Evolutionary conservation across 1,140 invertebrate species (phyloP), one percentile per base, ranked within the genome.

Genomic region (Himalopsyche phryganea): DNA sequence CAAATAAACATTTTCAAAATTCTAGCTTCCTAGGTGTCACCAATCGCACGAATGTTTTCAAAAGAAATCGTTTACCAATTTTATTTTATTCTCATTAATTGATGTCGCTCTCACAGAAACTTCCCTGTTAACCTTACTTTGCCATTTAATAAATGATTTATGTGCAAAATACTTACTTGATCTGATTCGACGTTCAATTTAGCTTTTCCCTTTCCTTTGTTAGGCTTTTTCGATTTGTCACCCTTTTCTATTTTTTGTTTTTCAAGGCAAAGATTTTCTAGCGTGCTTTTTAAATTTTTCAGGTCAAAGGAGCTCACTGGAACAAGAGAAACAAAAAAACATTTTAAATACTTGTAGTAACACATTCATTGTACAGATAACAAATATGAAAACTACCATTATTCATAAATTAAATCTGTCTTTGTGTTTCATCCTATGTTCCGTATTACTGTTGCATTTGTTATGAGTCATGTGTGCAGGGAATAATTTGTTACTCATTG

Each of bases 241-340:
- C 80, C 82, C 73, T 90, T 89, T 69, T 91, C 86, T 18, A 88
- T 73, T 76, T 92, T 93, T 54, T 85, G 77, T 72, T 93, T 93
- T 71, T 93, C 91, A 61, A 87, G 83, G 64, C 86, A 84, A 58
- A 93, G 74, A 71, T 85, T 88, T 72, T 91, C 90, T 61, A 93
- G 74, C 50, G 80, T 83, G 63, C 84, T 83, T 74, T 91, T 91
- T 65, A 93, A 82, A 79, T 90, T 92, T 66, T 89, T 92, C 62
- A 93, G 82, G 66, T 88, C 83, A 56, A 75, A 71, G 10, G 86
- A 83, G 53, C 81, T 72, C 73, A 93, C 88, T 89, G 70, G 32
- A 79, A 80, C 56, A 66, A 55, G 65, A 61, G 32, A 61, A 65
- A 56, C 50, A 63, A 40, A 40, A 40, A 56, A 60, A 41, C 50